Evolutionary conservation across 2,113 vertebrate species (phyloP).

Genomic region (Brevimyrus niger): DNA sequence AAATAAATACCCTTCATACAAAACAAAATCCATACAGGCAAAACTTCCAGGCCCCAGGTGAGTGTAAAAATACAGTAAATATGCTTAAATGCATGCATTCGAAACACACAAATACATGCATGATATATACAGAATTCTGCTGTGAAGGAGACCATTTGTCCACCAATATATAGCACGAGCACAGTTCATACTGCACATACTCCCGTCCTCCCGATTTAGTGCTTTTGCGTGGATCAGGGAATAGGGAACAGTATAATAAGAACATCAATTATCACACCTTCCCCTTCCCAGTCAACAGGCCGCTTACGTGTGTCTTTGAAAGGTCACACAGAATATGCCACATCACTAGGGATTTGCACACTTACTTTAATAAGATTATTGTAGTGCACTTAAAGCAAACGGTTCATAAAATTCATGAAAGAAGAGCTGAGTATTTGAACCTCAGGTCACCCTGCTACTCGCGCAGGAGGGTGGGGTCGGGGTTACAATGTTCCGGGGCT

Average conservation of each 20-base stretch:
- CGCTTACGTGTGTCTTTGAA: neutral
- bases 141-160: neutral
- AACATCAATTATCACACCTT: neutral
- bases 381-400: neutral
- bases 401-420: neutral
- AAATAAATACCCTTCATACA: neutral
- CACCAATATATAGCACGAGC: neutral
- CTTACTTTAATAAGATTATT: neutral
- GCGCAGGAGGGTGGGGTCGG: neutral
- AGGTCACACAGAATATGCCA: neutral
- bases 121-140: neutral
- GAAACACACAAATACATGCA: neutral
- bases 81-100: neutral
- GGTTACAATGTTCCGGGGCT: neutral
- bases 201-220: neutral
- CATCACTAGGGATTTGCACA: neutral
- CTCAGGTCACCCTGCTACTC: constrained; percentile 31
- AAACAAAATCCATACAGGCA: neutral
- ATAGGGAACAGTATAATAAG: neutral
- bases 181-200: neutral
- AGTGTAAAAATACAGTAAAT: neutral
- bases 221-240: neutral
- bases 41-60: neutral
- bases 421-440: neutral
- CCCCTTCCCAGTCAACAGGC: neutral